Evolutionary conservation across 1,140 invertebrate genomes (phyloP), one percentile per base, ranked within the genome.

Genomic region (Aphaenogaster floridana): DNA sequence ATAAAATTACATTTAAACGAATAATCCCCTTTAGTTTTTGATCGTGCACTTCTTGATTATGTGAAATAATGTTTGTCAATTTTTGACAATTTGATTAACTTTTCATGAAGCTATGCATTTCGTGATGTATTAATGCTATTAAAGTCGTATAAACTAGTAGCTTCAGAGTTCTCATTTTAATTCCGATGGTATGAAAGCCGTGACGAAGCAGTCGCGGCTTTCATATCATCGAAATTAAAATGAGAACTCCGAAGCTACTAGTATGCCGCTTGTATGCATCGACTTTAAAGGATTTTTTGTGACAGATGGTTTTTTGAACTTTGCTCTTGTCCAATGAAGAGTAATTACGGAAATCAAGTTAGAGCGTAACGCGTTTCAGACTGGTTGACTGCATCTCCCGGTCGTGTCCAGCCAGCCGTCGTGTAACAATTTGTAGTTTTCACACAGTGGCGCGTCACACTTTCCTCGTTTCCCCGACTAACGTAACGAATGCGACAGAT

Each of bases 361-460:
- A 76, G 13, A 84, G 54, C 15, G 80, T 50, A 84, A 84, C 69
- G 42, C 45, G 80, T 76, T 76, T 74, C 68, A 71, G 59, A 79
- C 76, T 45, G 78, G 50, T 11, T 52, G 36, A 68, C 78, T 81
- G 21, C 64, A 54, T 81, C n/a, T 57, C 57, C 28, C 80, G 42
- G 13, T 34, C 34, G 54, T 13, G 54, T 74, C 80, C 54, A 61
- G 80, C 34, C 8, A 48, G 78, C 34, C 52, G 54, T 83, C 80
- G 39, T 83, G 69, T 76, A 84, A 84, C 80, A 84, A 84, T 84
- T 74, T 84, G 69, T 61, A 74, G 28, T 74, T 74, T 74, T 74
- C 68, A 61, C 68, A 74, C 80, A 83, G 52, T 17, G 7, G 52
- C 21, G 28, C 54, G 68, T 50, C 48, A 28, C 52, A 83, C 54